Evolutionary conservation across 2,113 vertebrate species (phyloP).

Genomic region (Melierax canorus): DNA sequence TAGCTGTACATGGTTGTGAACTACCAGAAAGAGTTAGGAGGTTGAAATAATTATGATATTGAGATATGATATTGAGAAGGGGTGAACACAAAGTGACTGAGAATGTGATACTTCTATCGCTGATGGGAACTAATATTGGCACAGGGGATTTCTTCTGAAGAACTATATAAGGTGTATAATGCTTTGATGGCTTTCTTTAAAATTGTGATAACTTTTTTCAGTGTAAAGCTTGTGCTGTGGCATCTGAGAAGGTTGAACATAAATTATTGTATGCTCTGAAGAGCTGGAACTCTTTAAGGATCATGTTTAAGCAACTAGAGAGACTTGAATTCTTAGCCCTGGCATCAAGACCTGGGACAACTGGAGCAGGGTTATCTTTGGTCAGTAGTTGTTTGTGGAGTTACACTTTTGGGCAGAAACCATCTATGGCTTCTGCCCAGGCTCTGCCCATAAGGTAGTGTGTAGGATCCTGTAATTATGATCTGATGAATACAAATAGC

Average conservation of each 20-base stretch:
- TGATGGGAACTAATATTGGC: neutral
- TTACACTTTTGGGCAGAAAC: neutral
- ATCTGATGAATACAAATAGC: neutral
- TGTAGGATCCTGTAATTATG: neutral
- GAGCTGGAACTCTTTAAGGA: neutral
- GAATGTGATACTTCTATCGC: rapidly evolving
- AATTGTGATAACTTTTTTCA: neutral
- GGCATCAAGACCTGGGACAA: neutral
- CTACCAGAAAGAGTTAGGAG: neutral
- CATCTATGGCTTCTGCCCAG: neutral
- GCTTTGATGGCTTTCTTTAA: neutral
- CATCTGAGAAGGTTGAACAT: neutral
- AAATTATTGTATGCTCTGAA: neutral
- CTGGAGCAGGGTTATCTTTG: neutral
- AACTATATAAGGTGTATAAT: neutral
- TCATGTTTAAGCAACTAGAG: neutral
- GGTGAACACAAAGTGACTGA: neutral
- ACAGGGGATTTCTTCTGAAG: neutral
- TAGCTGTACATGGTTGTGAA: neutral
- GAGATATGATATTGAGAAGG: neutral
- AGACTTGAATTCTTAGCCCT: neutral
- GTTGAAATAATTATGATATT: neutral
- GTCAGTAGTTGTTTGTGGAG: neutral
- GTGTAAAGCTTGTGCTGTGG: neutral
- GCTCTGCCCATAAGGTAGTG: neutral